Evolutionary conservation across 1,140 invertebrate species (phyloP), one percentile per base, ranked within the genome.

Genomic region (Drosophila pruinosa): DNA sequence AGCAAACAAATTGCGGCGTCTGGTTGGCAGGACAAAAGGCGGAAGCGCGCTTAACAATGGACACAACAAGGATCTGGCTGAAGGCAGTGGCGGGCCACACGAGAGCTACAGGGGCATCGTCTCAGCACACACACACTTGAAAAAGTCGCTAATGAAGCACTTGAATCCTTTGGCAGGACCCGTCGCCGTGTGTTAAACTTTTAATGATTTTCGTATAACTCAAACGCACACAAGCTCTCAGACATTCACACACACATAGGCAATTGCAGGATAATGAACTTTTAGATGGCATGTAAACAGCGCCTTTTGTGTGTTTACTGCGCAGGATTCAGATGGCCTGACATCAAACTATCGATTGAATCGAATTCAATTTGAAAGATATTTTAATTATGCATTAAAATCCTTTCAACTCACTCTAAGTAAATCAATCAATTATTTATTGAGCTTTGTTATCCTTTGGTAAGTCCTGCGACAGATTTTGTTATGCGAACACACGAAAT

Each of bases 101-200:
- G 14, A 7, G 24, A 14, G 26, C 24, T 4, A 26, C 63, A 50
- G 50, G 10, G 28, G 58, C 67, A 41, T 7, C 43, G 17, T 48
- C 70, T 72, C 64, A 26, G 8, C 36, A 43, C 80, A 64, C 76
- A 72, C 67, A 88, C 62, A 78, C 82, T 86, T 82, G 78, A 88
- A 75, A 82, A 86, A 89, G 82, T 88, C 78, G 83, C 83, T 88
- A 89, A 88, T 88, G 82, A 88, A 88, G 82, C 82, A 88, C 83
- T 88, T 88, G 75, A 88, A 75, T 59, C 38, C 58, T 69, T 56
- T 54, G 48, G 65, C 57, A 48, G 63, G 53, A 61, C 54, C 5
- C 47, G 28, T 50, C 36, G 71, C 65, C 73, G 81, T 86, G 76
- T 72, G 82, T 61, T 88, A 72, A 81, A 78, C 59, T 78, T 86